These are phyloP conservation scores for Bellardia bayeri DNA, from an alignment of 2,888 invertebrate genomes.

Conservation along the genomic window DNA sequence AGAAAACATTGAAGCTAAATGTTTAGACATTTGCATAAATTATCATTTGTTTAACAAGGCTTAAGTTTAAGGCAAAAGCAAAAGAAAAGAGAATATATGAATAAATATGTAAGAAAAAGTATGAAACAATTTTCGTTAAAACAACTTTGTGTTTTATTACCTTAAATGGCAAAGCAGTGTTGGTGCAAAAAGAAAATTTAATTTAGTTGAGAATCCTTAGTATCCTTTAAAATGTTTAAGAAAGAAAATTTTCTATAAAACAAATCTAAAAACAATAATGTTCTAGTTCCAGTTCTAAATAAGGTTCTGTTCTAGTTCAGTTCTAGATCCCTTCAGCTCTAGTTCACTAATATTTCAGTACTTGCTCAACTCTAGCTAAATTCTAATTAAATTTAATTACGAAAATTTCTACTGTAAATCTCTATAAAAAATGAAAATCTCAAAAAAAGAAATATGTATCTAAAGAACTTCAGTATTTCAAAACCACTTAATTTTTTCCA, in stretches of 20 bases:
- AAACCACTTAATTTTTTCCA: neutral
- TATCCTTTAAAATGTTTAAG: too few relatives aligned
- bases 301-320: too few relatives aligned
- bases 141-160: constrained; percentile 35
- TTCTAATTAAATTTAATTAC: too few relatives aligned
- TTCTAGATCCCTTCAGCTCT: too few relatives aligned
- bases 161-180: neutral
- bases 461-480: neutral
- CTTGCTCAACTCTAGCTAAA: too few relatives aligned
- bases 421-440: neutral
- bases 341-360: too few relatives aligned
- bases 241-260: too few relatives aligned
- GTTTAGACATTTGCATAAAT: constrained; percentile 81
- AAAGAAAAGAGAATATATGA: neutral
- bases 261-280: too few relatives aligned
- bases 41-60: constrained; percentile 79
- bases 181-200: neutral
- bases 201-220: too few relatives aligned
- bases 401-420: too few relatives aligned
- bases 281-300: too few relatives aligned
- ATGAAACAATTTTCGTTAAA: neutral
- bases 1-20: constrained; percentile 56
- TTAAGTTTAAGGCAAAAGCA: constrained; percentile 5
- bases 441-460: neutral
- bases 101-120: neutral